Base-by-base conservation (phyloP, 1,140 invertebrate species). In the Drosophila nebulosa region DNA sequence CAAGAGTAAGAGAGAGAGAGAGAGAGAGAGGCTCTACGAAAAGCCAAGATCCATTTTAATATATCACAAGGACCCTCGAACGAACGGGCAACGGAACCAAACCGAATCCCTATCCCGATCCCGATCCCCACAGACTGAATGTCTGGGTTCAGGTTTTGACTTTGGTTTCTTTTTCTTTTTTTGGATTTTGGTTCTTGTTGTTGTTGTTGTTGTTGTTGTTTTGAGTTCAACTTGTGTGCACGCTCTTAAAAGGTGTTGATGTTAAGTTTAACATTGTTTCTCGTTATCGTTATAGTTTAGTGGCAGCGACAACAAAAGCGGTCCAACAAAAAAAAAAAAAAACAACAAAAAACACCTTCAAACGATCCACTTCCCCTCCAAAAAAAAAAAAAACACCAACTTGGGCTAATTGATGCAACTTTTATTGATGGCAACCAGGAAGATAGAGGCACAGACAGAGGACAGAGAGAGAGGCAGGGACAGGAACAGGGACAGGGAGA, bases 191-290 rank as follows among this genome's bases (percentile, higher is more conserved):
- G 5, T 52, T 51, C 50, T 30, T 6, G 18, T 26, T 16, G 22
- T 46, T 9, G 7, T 10, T 60, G 24, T 27, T 65, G 12, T 22
- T 36, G 6, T 32, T 66, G 39, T 21, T 36, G 18, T 22, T 46
- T 55, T 26, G 39, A 57, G 50, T 32, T 50, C 61, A 46, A 16
- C 39, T 46, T 65, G 61, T 53, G 46, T 52, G 50, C 61, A 81
- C 69, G 72, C 83, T 89, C 85, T 89, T 89, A 89, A 89, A 89
- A 89, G 85, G 85, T 89, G 85, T 89, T 77, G 85, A 89, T 89
- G 85, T 89, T 89, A 89, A 89, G 85, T 89, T 89, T 90, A 89
- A 89, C 85, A 89, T 90, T 89, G 85, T 89, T 89, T 86, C 81
- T 78, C 78, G 74, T 89, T 89, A 89, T 89, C 85, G 86, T 86